Conservation (phyloP, 2,113 vertebrate genomes). For the Solea senegalensis region DNA sequence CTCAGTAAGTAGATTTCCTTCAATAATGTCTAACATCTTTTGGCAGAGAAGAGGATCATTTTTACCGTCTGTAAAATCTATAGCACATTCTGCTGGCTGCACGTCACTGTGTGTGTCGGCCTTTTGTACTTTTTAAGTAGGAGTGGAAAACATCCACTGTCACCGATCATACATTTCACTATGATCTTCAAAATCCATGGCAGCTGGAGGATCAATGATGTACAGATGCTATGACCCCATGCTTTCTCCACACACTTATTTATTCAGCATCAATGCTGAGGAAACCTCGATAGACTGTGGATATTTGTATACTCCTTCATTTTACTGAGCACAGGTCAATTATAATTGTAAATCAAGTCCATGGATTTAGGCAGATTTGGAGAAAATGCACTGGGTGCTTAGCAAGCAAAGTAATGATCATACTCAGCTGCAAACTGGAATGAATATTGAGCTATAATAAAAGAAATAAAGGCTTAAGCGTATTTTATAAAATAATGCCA, state of each 20-base stretch:
- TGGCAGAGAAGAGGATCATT: neutral
- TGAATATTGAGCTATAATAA: neutral
- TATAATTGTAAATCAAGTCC: constrained; percentile 9
- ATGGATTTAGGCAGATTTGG: constrained; percentile 24
- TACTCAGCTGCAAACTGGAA: constrained; percentile 21
- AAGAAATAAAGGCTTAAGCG: constrained; percentile 8
- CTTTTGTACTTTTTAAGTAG: neutral
- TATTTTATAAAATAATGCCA: neutral
- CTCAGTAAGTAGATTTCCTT: constrained; percentile 1
- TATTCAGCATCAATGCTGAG: neutral
- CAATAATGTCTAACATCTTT: neutral
- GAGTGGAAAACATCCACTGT: neutral
- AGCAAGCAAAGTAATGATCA: constrained; percentile 5
- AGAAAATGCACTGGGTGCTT: neutral
- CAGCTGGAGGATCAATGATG: constrained; percentile 1
- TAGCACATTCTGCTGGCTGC: neutral
- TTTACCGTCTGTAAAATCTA: neutral
- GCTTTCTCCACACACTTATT: constrained; percentile 5
- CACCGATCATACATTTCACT: neutral
- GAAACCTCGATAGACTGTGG: neutral
- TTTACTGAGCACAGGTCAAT: neutral
- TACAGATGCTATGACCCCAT: constrained; percentile 3
- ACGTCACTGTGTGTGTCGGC: neutral
- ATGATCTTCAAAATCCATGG: constrained; percentile 4
- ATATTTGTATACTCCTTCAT: neutral